A percentile compares a stretch with the other conserved stretches of the same genome.
phyloP scores from a whole-genome alignment of 2,888 invertebrate genomes.

The Synanthedon andrenaeformis region DNA sequence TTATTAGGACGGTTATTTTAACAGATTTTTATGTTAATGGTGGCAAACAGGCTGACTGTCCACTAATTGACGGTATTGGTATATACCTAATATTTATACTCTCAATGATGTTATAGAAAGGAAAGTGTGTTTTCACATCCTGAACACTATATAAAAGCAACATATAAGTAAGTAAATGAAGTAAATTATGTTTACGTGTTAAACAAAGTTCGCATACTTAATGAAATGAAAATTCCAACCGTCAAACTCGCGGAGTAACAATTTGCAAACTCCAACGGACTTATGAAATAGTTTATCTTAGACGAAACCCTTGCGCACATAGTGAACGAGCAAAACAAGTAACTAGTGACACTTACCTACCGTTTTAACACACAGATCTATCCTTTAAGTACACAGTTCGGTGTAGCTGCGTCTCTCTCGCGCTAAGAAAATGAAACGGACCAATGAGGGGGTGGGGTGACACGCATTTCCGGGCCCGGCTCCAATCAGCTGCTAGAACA shows the following conservation, averaged over 20 bases:
- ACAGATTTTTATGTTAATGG: no score
- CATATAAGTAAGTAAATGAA: neutral
- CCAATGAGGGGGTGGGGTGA: constrained; percentile 71
- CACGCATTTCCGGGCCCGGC: constrained; percentile 70
- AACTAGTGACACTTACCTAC: constrained; percentile 55
- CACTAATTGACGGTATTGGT: no score
- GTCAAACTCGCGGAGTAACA: constrained; percentile 40
- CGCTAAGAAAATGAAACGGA: constrained; percentile 70
- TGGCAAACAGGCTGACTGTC: no score
- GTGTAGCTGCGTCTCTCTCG: constrained; percentile 62
- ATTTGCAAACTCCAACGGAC: constrained; percentile 46
- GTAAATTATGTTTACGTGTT: neutral
- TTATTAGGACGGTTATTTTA: no score
- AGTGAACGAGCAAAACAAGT: constrained; percentile 46
- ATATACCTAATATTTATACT: no score
- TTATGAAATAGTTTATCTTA: constrained; percentile 58
- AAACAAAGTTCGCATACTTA: constrained; percentile 9
- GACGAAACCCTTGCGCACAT: constrained; percentile 43
- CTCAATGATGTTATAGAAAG: no score
- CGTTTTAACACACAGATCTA: constrained; percentile 56
- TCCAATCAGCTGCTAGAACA: constrained; percentile 73
- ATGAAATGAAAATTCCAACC: constrained; percentile 41
- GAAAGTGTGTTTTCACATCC: no score
- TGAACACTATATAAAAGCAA: no score
- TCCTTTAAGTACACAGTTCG: constrained; percentile 61